Percentiles rank a stretch among this genome's conserved stretches.
These are phyloP conservation scores for Vespertilio murinus DNA, from an alignment of 2,797 vertebrate genomes.

Conservation along the genomic window DNA sequence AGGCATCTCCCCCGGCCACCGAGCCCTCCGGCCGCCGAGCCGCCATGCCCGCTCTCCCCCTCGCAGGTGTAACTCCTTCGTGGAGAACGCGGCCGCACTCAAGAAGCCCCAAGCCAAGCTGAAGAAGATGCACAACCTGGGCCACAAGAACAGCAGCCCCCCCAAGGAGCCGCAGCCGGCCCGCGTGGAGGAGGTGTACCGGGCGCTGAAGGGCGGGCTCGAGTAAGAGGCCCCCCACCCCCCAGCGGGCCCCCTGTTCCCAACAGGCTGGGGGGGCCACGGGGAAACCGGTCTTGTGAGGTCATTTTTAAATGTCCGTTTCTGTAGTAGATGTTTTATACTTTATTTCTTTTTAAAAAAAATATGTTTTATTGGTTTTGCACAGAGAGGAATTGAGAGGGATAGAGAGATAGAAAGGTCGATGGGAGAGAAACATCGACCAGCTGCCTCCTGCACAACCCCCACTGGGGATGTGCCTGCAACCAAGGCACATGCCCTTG, in stretches of 20 bases:
- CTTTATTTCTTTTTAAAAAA: neutral
- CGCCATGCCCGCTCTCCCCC: slow-evolving; percentile 51
- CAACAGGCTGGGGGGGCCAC: neutral
- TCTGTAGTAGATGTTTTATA: neutral
- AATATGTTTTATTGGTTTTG: too few relatives aligned
- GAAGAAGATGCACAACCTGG: slow-evolving; percentile 94
- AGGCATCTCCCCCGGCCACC: slow-evolving; percentile 53
- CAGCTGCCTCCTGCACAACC: too few relatives aligned
- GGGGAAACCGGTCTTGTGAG: neutral
- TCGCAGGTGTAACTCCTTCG: slow-evolving; percentile 97
- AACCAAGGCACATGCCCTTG: too few relatives aligned
- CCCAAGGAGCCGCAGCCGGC: slow-evolving; percentile 95
- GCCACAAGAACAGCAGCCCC: slow-evolving; percentile 91
- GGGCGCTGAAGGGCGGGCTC: slow-evolving; percentile 92
- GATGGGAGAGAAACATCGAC: too few relatives aligned
- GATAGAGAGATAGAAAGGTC: too few relatives aligned
- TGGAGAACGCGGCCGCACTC: slow-evolving; percentile 93
- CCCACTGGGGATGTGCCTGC: too few relatives aligned
- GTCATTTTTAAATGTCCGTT: neutral
- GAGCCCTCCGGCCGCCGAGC: slow-evolving; percentile 14
- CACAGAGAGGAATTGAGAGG: too few relatives aligned
- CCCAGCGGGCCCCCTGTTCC: neutral
- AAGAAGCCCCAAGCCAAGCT: slow-evolving; percentile 97
- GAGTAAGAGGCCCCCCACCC: slow-evolving; percentile 89
- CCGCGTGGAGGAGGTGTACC: slow-evolving; percentile 94